Evolutionary conservation across 2,888 invertebrate genomes (phyloP).

Genomic region (Chrysina gloriosa): DNA sequence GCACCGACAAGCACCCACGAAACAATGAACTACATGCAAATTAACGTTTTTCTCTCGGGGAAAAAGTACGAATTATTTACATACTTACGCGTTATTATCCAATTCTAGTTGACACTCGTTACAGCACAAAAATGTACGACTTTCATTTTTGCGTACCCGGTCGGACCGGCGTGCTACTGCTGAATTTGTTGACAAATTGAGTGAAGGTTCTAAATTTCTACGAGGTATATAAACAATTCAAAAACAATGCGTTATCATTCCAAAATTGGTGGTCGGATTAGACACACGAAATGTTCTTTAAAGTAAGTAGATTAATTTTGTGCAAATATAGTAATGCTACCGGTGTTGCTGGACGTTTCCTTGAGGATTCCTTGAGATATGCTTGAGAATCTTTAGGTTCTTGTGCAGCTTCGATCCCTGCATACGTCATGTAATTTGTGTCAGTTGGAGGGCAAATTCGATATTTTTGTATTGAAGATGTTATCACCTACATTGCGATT

Average conservation of each 20-base stretch:
- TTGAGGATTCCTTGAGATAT: too few species aligned
- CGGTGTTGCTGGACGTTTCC: too few species aligned
- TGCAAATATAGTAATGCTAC: too few species aligned
- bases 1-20: too few species aligned
- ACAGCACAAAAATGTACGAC: background rate
- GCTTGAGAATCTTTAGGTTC: too few species aligned
- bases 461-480: background rate
- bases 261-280: background rate
- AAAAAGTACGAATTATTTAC: constrained; percentile 18
- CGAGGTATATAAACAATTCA: constrained; percentile 10
- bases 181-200: constrained; percentile 24
- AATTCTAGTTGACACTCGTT: background rate
- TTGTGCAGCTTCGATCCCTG: too few species aligned
- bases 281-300: constrained; percentile 2
- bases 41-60: background rate
- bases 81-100: constrained; percentile 4
- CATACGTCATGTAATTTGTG: too few species aligned
- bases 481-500: background rate
- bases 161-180: background rate
- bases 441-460: background rate
- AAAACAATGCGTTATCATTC: constrained; percentile 24
- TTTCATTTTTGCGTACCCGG: constrained; percentile 5
- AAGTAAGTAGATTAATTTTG: too few species aligned
- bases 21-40: constrained; percentile 1
- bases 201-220: constrained; percentile 18